phyloP scores from a whole-genome alignment of 2,888 invertebrate species.

The Drosophila ezoana region DNA sequence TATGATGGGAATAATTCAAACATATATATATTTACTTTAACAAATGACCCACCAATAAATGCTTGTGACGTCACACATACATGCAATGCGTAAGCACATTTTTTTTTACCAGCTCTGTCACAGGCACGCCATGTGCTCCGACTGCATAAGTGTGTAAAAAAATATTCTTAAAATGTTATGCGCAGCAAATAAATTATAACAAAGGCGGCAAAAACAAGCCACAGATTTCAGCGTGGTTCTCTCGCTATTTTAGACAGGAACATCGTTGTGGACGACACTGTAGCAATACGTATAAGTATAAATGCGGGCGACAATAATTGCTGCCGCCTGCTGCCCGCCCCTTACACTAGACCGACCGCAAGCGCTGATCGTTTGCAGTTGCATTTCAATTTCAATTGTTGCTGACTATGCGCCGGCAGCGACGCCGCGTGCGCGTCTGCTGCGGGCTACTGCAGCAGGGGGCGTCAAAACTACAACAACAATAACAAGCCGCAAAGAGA shows the following conservation, averaged over 20 bases:
- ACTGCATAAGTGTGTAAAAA: slow-evolving; percentile 11
- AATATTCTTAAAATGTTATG: slow-evolving; percentile 32
- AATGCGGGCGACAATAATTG: slow-evolving; percentile 56
- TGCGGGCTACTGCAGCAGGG: slow-evolving; percentile 62
- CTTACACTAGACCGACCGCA: neutral
- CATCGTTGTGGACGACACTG: slow-evolving; percentile 27
- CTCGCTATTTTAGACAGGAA: neutral
- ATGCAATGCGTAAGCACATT: slow-evolving; percentile 10
- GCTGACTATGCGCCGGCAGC: slow-evolving; percentile 37
- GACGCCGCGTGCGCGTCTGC: slow-evolving; percentile 26
- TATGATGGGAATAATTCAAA: neutral
- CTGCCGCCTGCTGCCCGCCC: slow-evolving; percentile 8
- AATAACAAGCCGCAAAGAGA: slow-evolving; percentile 25
- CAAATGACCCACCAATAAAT: slow-evolving; percentile 19
- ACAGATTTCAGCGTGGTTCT: slow-evolving; percentile 8
- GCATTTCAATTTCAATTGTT: slow-evolving; percentile 65
- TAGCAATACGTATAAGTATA: slow-evolving; percentile 5
- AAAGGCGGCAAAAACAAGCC: slow-evolving; percentile 25
- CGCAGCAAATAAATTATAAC: slow-evolving; percentile 56
- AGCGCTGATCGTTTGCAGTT: slow-evolving; percentile 42
- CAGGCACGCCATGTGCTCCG: slow-evolving; percentile 18
- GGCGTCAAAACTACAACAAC: slow-evolving; percentile 44
- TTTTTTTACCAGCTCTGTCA: slow-evolving; percentile 8
- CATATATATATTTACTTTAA: slow-evolving; percentile 2
- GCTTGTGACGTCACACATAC: slow-evolving; percentile 45